A percentile compares a stretch with the other conserved stretches of the same genome.
phyloP scores from a whole-genome alignment of 2,113 vertebrate species.

The Cyanistes caeruleus region DNA sequence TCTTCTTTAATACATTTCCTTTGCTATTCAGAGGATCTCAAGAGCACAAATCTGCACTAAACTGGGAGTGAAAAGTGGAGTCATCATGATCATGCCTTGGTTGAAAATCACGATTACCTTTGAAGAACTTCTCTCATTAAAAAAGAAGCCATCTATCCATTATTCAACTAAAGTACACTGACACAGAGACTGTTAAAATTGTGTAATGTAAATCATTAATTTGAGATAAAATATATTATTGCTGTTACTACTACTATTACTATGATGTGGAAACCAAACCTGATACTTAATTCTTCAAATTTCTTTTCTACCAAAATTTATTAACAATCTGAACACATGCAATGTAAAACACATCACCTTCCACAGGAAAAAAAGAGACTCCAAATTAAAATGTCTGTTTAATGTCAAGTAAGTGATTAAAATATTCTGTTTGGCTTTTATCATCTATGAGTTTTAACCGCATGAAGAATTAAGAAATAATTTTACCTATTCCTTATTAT shows the following conservation, averaged over 20 bases:
- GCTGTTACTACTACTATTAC: neutral
- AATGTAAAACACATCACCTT: neutral
- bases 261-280: neutral
- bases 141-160: neutral
- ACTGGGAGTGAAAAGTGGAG: neutral
- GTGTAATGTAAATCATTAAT: neutral
- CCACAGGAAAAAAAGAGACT: neutral
- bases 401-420: neutral
- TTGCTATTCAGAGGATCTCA: neutral
- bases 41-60: neutral
- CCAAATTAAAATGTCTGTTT: neutral
- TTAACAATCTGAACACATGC: neutral
- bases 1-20: neutral
- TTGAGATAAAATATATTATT: neutral
- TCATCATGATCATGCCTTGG: neutral
- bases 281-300: neutral
- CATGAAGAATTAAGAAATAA: neutral
- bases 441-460: neutral
- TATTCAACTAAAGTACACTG: neutral
- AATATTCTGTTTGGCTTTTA: neutral
- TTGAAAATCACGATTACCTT: accelerated
- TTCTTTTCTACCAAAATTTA: neutral
- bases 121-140: neutral
- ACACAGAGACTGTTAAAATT: neutral
- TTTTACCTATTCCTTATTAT: neutral